Evolutionary conservation across 2,113 vertebrate genomes (phyloP).

Genomic region (Ondatra zibethicus): DNA sequence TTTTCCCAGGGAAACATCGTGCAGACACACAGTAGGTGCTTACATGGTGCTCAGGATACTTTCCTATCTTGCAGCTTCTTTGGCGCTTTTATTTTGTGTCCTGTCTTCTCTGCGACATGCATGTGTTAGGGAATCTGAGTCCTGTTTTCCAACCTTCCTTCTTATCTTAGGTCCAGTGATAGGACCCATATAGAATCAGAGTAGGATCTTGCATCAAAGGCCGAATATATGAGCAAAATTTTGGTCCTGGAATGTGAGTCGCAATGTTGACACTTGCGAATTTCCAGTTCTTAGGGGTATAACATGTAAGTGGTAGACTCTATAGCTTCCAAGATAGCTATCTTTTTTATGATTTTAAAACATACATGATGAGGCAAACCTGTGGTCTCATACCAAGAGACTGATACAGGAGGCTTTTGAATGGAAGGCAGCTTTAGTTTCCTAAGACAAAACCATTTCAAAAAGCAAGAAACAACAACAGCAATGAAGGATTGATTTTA

Average conservation of each 20-base stretch:
- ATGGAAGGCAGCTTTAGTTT: background rate
- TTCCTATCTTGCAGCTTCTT: conserved; percentile 10
- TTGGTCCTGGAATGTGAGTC: background rate
- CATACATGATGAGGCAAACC: background rate
- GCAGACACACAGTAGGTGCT: background rate
- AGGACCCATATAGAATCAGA: background rate
- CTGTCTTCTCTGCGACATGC: background rate
- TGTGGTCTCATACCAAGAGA: no score
- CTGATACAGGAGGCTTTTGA: background rate
- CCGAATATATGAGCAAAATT: background rate
- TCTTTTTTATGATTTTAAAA: background rate
- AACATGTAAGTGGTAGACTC: background rate
- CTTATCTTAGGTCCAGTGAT: background rate
- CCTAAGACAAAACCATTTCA: background rate
- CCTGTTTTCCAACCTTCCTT: background rate
- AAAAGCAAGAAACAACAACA: background rate
- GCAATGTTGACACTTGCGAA: no score
- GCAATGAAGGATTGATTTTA: background rate
- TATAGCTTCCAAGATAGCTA: background rate
- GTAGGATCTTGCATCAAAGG: background rate
- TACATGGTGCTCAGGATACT: background rate
- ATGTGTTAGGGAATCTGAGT: background rate
- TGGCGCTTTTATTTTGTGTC: background rate
- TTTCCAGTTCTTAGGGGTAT: background rate
- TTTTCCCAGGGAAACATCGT: background rate